Evolutionary conservation across 2,113 vertebrate genomes (phyloP).

Genomic region (Rhea pennata): DNA sequence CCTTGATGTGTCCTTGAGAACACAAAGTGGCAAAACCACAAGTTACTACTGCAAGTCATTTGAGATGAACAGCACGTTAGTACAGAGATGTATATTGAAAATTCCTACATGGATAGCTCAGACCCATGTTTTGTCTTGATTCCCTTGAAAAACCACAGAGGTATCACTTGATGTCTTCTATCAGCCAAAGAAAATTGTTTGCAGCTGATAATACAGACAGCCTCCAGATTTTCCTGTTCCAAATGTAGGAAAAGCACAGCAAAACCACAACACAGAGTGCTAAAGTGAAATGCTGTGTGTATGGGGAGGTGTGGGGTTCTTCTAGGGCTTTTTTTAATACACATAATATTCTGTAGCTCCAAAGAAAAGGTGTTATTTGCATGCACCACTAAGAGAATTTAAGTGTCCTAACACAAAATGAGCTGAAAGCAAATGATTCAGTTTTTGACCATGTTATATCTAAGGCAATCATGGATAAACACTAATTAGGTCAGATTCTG

Average conservation of each 20-base stretch:
- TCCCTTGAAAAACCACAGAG: background rate
- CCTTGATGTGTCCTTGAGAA: background rate
- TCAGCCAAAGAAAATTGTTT: background rate
- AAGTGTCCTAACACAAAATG: background rate
- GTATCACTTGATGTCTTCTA: background rate
- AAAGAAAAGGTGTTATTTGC: background rate
- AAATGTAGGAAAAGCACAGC: background rate
- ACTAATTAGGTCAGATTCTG: background rate
- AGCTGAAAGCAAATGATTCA: background rate
- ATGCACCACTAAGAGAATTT: background rate
- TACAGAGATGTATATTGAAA: background rate
- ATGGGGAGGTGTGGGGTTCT: background rate
- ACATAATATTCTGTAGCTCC: background rate
- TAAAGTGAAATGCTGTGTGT: background rate
- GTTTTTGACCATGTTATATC: background rate
- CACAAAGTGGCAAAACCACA: background rate
- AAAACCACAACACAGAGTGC: background rate
- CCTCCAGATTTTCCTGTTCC: background rate
- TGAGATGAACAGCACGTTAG: background rate
- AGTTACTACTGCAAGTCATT: background rate
- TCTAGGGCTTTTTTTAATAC: background rate
- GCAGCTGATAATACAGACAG: background rate
- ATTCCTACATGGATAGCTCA: background rate
- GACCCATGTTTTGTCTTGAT: background rate
- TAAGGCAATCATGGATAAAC: background rate